Percentiles rank a stretch among this genome's conserved stretches.
Evolutionary conservation across 2,113 vertebrate species (phyloP).

Genomic region (Tyrannus savana): DNA sequence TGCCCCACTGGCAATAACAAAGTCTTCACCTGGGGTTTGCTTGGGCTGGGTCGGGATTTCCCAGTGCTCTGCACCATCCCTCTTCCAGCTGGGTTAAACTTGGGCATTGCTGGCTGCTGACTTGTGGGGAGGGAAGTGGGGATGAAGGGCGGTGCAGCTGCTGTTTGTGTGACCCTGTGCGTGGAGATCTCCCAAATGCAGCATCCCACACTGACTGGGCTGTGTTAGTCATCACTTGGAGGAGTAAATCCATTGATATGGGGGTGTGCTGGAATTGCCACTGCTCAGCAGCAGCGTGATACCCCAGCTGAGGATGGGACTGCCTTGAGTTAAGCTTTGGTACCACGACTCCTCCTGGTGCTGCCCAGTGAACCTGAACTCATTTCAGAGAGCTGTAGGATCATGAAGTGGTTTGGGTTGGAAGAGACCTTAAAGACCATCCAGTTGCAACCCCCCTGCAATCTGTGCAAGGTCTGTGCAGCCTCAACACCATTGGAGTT

Average conservation of each 20-base stretch:
- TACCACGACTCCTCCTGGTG: fast-evolving
- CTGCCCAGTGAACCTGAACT: not conserved
- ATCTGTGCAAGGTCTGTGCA: not conserved
- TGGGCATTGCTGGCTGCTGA: not conserved
- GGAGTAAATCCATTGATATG: not conserved
- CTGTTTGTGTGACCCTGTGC: not conserved
- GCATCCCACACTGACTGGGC: not conserved
- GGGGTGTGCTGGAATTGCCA: fast-evolving
- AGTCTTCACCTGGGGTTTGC: not conserved
- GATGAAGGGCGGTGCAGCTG: not conserved
- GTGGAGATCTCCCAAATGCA: not conserved
- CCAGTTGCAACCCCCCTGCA: not conserved
- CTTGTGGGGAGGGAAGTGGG: not conserved
- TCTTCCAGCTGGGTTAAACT: not conserved
- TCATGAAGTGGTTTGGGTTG: not conserved
- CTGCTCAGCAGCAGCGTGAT: not conserved
- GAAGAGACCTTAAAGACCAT: not conserved
- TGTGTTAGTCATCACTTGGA: not conserved
- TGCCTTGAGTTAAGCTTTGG: not conserved
- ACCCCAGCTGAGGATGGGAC: fast-evolving
- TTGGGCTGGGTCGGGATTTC: constrained; percentile 4
- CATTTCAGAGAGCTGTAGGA: not conserved
- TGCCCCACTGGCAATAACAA: not conserved
- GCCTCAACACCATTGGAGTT: fast-evolving
- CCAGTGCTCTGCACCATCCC: not conserved